Evolutionary conservation across 2,888 invertebrate species (phyloP), one percentile per base, ranked within the genome.

Genomic region (Drosophila quinaria): DNA sequence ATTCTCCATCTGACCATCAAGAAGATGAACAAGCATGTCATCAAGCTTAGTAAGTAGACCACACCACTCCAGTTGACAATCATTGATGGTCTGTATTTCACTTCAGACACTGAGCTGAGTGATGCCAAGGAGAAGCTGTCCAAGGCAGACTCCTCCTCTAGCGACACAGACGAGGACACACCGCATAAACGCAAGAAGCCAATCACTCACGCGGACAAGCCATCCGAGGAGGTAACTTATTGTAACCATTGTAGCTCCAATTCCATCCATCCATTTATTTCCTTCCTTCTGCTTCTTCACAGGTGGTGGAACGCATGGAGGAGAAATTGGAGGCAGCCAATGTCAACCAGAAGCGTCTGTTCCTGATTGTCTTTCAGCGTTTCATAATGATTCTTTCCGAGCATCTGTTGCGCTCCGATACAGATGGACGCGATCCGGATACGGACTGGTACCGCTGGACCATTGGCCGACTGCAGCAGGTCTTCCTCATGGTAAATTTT

Each of bases 351-450:
- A 99, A 99, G 93, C 97, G 98, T 91, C 94, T 99, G 74, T 99
- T 99, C 93, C 95, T 99, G 73, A 98, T 99, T 92, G 97, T 99
- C 87, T 99, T 99, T 93, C 98, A 99, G 94, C 95, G 99, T 69
- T 99, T 99, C 94, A 99, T 99, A 81, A 98, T 99, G 97, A 97
- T 98, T 85, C 94, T 99, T 78, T 98, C 98, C 0, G 98, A 99
- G 92, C 98, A 99, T 94, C 94, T 99, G 87, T 97, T 97, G 59
- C 94, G 97, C 67, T 97, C 97, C 92, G 99, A 99, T 93, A 97
- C 97, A 1, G 98, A 98, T 93, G 97, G 97, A 13, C 95, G 96
- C 74, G 98, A 98, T 93, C 97, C 97, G 90, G 97, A 97, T 93
- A 98, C 98, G 3, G 96, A 96, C 92, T 99, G 98, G 98, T 99